These are phyloP conservation scores for Pissodes strobi DNA, from an alignment of 1,140 invertebrate genomes.

Conservation along the genomic window DNA sequence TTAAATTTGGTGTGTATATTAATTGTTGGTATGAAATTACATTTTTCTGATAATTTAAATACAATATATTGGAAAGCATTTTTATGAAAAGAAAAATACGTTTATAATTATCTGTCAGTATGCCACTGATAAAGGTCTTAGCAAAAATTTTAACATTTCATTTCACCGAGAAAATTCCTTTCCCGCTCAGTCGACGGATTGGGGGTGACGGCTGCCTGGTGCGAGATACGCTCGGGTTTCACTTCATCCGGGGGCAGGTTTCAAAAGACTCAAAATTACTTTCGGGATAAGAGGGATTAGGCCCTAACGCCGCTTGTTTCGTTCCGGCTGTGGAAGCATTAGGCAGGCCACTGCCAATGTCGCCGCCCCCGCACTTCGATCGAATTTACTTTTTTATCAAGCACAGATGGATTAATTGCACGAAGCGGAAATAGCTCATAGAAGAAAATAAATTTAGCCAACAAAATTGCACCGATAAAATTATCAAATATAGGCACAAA, in stretches of 20 bases:
- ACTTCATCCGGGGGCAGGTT: conserved; percentile 55
- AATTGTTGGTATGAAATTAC: too few species aligned
- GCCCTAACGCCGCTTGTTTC: conserved; percentile 54
- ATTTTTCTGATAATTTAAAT: too few species aligned
- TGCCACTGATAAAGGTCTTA: conserved; percentile 24
- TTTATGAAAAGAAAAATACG: conserved; percentile 17
- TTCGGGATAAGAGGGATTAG: conserved; percentile 58
- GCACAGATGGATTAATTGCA: conserved; percentile 41
- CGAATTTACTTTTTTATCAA: conserved; percentile 46
- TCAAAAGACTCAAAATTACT: conserved; percentile 59
- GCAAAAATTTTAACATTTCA: conserved; percentile 30
- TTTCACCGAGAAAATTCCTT: conserved; percentile 29
- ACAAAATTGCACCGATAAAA: too few species aligned
- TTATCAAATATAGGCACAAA: too few species aligned
- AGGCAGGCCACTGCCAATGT: conserved; percentile 47
- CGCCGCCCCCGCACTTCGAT: conserved; percentile 29
- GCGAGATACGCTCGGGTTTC: conserved; percentile 53
- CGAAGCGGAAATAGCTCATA: conserved; percentile 3
- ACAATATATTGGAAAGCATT: background rate
- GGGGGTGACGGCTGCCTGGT: conserved; percentile 34
- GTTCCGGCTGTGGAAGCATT: conserved; percentile 50
- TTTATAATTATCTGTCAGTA: conserved; percentile 33
- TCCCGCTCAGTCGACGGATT: conserved; percentile 13
- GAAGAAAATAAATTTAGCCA: background rate
- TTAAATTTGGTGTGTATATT: too few species aligned